Conservation (phyloP, 2,113 vertebrate species). For the Calidris pugnax region DNA sequence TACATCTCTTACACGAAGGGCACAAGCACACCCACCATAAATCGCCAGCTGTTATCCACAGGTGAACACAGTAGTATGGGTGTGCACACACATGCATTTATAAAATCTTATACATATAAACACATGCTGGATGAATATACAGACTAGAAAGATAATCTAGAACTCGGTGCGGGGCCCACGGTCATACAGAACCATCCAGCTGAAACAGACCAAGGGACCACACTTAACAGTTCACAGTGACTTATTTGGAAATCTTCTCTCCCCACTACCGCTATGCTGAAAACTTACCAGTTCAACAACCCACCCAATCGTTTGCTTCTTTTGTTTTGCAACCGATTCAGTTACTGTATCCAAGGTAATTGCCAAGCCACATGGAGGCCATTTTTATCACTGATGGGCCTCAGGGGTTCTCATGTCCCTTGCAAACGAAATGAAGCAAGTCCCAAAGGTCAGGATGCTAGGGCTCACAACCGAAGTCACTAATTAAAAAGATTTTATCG, state of each 20-base stretch:
- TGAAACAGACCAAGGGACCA: accelerated
- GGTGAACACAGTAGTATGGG: neutral
- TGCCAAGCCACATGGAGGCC: neutral
- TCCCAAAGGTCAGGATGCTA: neutral
- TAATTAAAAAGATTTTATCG: neutral
- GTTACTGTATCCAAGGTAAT: neutral
- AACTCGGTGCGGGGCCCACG: neutral
- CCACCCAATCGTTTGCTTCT: neutral
- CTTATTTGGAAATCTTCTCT: neutral
- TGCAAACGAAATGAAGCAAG: neutral
- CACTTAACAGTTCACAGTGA: neutral
- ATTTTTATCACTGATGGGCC: neutral
- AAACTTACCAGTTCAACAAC: neutral
- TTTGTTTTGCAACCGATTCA: neutral
- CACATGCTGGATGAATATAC: neutral
- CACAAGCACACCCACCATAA: neutral
- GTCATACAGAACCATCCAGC: neutral
- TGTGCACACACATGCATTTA: neutral
- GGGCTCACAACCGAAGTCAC: neutral
- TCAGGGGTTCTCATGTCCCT: neutral
- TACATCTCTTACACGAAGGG: accelerated
- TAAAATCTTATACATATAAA: neutral
- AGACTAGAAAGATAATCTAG: neutral
- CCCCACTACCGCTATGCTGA: neutral
- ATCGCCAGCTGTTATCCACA: neutral